Percentiles rank a stretch among this genome's conserved stretches.
phyloP scores from a whole-genome alignment of 2,888 invertebrate species.

The Tiliacea aurago region DNA sequence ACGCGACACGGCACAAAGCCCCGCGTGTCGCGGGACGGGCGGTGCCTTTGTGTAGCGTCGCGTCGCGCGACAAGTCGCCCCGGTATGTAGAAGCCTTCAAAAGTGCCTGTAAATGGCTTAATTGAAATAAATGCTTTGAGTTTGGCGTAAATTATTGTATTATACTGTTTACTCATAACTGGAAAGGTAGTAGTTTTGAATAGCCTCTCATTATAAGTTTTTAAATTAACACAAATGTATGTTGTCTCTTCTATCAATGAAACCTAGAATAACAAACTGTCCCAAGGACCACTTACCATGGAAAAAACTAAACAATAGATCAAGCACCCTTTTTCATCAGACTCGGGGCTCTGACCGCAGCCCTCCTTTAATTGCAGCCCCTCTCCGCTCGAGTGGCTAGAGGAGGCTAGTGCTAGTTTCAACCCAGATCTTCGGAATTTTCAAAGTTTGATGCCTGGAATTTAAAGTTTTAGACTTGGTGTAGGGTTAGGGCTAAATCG shows the following conservation, averaged over 20 bases:
- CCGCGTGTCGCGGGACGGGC: no score
- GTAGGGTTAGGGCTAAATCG: neutral
- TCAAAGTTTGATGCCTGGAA: slow-evolving; percentile 32
- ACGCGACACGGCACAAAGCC: no score
- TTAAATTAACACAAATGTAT: neutral
- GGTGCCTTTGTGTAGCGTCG: no score
- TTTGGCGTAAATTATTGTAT: neutral
- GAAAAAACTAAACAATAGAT: slow-evolving; percentile 36
- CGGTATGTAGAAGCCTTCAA: no score
- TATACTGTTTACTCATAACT: neutral
- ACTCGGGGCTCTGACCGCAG: slow-evolving; percentile 44
- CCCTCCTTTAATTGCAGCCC: slow-evolving; percentile 27
- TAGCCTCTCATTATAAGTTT: neutral
- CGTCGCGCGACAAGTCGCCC: no score
- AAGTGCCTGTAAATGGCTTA: no score
- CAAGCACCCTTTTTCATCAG: slow-evolving; percentile 22
- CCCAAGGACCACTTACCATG: slow-evolving; percentile 5
- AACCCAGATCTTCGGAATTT: slow-evolving; percentile 27
- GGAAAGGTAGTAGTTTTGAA: neutral
- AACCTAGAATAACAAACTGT: neutral
- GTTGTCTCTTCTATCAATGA: neutral
- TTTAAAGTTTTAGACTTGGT: slow-evolving; percentile 16
- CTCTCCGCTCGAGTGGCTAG: slow-evolving; percentile 5
- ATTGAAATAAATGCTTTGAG: no score
- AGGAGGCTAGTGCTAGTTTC: slow-evolving; percentile 2